Evolutionary conservation across 2,113 vertebrate genomes (phyloP), one percentile per base, ranked within the genome.

Genomic region (Thymallus thymallus): DNA sequence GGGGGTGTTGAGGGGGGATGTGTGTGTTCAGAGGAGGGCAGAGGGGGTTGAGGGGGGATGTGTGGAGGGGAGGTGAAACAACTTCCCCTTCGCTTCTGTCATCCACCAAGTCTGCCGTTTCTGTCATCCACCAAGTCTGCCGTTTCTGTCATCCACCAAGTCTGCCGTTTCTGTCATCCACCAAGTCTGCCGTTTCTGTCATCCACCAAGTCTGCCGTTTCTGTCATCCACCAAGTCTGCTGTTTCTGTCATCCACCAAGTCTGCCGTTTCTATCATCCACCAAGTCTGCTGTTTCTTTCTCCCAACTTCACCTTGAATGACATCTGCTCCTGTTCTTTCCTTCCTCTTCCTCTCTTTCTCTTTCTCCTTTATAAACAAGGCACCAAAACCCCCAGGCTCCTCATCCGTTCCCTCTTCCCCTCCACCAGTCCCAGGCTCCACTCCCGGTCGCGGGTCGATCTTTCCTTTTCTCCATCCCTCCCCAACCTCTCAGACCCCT

Each of bases 261-360:
- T n/a, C n/a, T n/a, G n/a, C n/a, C 69, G 68, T 72, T 70, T 86
- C 71, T 70, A 26, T 20, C 48, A 7, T 65, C 48, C 73, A 3
- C 51, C n/a, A 20, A 55, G 16, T 55, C 4, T 41, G 46, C 58
- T 41, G 46, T 68, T 48, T 45, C 68, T 16, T 18, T 18, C 16
- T 91, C 86, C 86, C 81, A 75, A 82, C 83, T 81, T 88, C 75
- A 82, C 83, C 87, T 87, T 69, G 69, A 83, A 88, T 87, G n/a
- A n/a, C 72, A 80, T 80, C 77, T 89, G 69, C 73, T 86, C 84
- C 83, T 72, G n/a, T 75, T 87, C 85, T 68, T 76, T 78, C 82
- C 74, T 76, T 76, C 72, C 55, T 77, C 76, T 79, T 63, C n/a
- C 26, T 48, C 63, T 30, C 35, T 82, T 69, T 80, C 68, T 71